Evolutionary conservation across 2,113 vertebrate species (phyloP).

Genomic region (Astur gentilis): DNA sequence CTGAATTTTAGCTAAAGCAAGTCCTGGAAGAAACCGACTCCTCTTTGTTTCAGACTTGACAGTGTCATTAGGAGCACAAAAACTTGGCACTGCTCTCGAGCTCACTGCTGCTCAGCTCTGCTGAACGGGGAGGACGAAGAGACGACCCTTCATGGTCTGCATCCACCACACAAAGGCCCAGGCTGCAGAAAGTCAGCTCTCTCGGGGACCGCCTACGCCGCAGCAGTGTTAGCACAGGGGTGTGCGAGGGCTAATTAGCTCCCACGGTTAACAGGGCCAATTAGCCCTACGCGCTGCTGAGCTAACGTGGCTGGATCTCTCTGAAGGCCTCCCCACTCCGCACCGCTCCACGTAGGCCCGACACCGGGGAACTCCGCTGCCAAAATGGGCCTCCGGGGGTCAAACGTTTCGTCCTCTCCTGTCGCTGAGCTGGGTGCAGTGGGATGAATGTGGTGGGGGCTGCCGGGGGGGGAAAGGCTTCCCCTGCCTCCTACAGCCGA

Average conservation of each 20-base stretch:
- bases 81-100: background rate
- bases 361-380: background rate
- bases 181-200: background rate
- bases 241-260: background rate
- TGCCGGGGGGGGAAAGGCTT: background rate
- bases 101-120: background rate
- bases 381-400: background rate
- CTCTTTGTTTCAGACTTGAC: background rate
- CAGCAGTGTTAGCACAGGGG: rapidly evolving
- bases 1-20: background rate
- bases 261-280: background rate
- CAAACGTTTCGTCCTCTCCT: background rate
- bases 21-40: background rate
- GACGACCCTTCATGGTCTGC: background rate
- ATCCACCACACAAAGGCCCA: background rate
- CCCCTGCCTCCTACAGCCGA: background rate
- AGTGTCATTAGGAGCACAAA: background rate
- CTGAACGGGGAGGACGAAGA: background rate
- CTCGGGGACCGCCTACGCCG: background rate
- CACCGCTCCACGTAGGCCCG: rapidly evolving
- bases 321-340: background rate
- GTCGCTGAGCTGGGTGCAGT: rapidly evolving
- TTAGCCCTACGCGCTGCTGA: background rate
- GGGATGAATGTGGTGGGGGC: background rate
- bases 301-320: background rate